phyloP scores from a whole-genome alignment of 1,140 invertebrate species.

The Oscheius sp. region DNA sequence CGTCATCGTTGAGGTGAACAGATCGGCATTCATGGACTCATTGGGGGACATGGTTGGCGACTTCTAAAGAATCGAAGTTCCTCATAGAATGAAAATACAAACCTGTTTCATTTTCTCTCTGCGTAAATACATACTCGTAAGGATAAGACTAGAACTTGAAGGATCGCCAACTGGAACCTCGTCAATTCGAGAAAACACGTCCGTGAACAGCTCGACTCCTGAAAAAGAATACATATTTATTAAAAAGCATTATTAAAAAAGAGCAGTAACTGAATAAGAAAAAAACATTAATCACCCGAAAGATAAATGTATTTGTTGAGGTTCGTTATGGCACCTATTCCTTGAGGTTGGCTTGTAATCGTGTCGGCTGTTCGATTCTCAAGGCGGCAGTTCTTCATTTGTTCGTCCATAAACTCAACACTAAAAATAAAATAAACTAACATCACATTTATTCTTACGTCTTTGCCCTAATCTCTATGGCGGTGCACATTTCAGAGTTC shows the following conservation, averaged over 20 bases:
- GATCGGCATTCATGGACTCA: slow-evolving; percentile 2
- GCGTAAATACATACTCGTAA: slow-evolving; percentile 8
- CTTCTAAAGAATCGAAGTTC: background rate
- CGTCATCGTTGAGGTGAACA: slow-evolving; percentile 5
- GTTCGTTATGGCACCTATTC: slow-evolving; percentile 24
- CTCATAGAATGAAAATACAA: background rate
- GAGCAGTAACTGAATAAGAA: background rate
- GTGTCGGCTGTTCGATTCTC: slow-evolving; percentile 20
- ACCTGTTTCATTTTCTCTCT: slow-evolving; percentile 10
- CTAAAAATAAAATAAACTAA: background rate
- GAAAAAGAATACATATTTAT: background rate
- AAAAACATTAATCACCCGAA: background rate
- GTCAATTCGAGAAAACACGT: slow-evolving; percentile 10
- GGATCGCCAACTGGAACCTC: background rate
- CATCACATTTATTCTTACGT: background rate
- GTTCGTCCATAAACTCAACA: slow-evolving; percentile 33
- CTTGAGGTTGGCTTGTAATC: slow-evolving; percentile 36
- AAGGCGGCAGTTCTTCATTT: slow-evolving; percentile 29
- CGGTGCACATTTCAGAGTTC: slow-evolving; percentile 22
- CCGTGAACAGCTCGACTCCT: slow-evolving; percentile 6
- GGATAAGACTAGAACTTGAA: background rate
- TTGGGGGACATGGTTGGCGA: background rate
- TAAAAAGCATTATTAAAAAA: background rate
- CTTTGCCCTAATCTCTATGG: slow-evolving; percentile 17
- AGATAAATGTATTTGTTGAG: slow-evolving; percentile 30